Evolutionary conservation across 2,113 vertebrate species (phyloP).

Genomic region (Choloepus hoffmanni): DNA sequence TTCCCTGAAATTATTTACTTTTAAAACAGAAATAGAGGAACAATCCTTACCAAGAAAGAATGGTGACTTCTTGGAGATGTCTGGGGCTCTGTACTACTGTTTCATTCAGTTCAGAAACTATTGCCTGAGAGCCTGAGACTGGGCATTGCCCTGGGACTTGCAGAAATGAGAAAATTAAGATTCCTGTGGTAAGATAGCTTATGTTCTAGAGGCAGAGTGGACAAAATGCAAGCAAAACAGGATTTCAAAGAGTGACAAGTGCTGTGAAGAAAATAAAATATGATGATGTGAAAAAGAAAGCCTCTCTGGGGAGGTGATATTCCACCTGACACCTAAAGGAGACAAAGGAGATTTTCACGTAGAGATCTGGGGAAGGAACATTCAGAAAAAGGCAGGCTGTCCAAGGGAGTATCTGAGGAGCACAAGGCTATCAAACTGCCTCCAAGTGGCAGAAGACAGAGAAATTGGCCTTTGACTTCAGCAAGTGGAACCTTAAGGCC

Average conservation of each 20-base stretch:
- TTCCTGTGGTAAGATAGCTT: accelerated
- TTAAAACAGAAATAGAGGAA: not conserved
- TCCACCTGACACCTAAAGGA: not conserved
- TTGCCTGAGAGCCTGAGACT: not conserved
- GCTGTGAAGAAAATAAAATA: not conserved
- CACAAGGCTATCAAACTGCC: no score
- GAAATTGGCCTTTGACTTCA: no score
- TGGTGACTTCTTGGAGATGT: no score
- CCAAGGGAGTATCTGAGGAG: not conserved
- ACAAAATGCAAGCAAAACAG: not conserved
- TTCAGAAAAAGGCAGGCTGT: not conserved
- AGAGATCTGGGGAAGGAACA: not conserved
- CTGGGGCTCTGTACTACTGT: not conserved
- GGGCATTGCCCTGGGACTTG: not conserved
- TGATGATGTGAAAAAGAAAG: not conserved
- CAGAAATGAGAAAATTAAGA: not conserved
- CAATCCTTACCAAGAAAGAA: not conserved
- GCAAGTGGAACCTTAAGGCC: not conserved
- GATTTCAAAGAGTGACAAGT: not conserved
- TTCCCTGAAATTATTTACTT: not conserved
- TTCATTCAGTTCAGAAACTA: not conserved
- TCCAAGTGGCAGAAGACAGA: no score
- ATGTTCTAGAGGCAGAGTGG: not conserved
- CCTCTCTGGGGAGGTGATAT: not conserved
- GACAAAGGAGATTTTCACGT: not conserved